Evolutionary conservation across 2,797 vertebrate genomes (phyloP), one percentile per base, ranked within the genome.

Genomic region (Danio aesculapii): DNA sequence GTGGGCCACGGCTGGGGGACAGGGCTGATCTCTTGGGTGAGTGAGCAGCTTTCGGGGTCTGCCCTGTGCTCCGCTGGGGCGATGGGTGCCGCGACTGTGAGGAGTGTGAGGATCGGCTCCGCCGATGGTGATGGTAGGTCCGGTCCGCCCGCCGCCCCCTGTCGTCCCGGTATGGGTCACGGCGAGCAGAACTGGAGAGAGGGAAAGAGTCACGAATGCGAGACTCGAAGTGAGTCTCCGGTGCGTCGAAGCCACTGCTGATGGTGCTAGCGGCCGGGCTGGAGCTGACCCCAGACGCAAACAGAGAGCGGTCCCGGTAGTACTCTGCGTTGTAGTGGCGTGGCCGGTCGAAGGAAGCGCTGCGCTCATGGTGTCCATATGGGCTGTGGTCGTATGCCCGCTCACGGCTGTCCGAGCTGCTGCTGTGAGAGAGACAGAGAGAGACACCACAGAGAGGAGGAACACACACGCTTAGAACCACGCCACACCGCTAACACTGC

Each of bases 381-480:
- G 98, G 97, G 97, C 96, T 99, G 95, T 98, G 97, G 92, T 99
- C 98, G 90, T 99, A 99, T 85, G 96, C 94, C 93, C 98, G 97
- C 89, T 99, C 98, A 93, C 98, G 96, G 93, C 95, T 97, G 92
- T 99, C 98, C 92, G 98, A 97, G 94, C 96, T 96, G 96, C 96
- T 96, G 96, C 97, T 99, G 97, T 81, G 77, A 90, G 88, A 89
- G 68, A 47, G 61, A 86, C 9, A 84, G 73, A 66, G 61, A 81
- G 70, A 86, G 43, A 86, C 13, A 39, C 44, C 10, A 73, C 50
- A 72, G 74, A 43, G 76, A 61, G 66, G 19, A 49, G 13, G 43
- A 76, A 81, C 5, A 52, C 52, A 74, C 41, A 82, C 58, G 72
- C 82, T 57, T 74, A 49, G 76, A 70, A 16, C 10, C 16, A 30